phyloP scores from a whole-genome alignment of 2,888 invertebrate genomes.

The Siphlonurus alternatus region DNA sequence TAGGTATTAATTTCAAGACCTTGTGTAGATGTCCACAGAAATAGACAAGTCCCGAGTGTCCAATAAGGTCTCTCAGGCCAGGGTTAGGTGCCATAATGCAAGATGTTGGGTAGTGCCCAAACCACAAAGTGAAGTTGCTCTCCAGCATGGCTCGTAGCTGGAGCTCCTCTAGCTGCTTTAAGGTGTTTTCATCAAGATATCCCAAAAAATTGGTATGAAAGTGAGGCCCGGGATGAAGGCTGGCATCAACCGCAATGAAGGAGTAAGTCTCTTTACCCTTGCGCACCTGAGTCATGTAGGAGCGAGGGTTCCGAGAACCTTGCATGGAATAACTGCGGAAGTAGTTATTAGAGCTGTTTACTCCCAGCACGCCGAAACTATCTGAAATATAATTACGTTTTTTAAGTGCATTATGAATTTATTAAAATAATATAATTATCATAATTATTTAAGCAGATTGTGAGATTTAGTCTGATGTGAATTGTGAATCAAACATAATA shows the following conservation, averaged over 20 bases:
- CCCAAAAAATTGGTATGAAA: conserved; percentile 87
- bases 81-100: conserved; percentile 48
- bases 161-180: conserved; percentile 36
- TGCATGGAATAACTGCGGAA: conserved; percentile 65
- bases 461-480: too few species aligned
- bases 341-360: conserved; percentile 52
- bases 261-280: conserved; percentile 46
- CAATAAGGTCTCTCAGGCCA: conserved; percentile 37
- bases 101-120: conserved; percentile 86
- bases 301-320: conserved; percentile 47
- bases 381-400: conserved; percentile 48
- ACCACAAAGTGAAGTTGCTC: conserved; percentile 52
- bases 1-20: conserved; percentile 55
- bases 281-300: conserved; percentile 49
- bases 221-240: conserved; percentile 68
- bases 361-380: conserved; percentile 65
- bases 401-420: conserved; percentile 10
- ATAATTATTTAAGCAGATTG: conserved; percentile 6
- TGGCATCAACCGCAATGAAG: conserved; percentile 78
- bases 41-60: conserved; percentile 52
- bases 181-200: conserved; percentile 39
- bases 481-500: too few species aligned
- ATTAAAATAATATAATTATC: too few species aligned
- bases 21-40: conserved; percentile 83
- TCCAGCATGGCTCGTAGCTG: conserved; percentile 31